Conservation (phyloP, 2,113 vertebrate species). For the Macrotus californicus region DNA sequence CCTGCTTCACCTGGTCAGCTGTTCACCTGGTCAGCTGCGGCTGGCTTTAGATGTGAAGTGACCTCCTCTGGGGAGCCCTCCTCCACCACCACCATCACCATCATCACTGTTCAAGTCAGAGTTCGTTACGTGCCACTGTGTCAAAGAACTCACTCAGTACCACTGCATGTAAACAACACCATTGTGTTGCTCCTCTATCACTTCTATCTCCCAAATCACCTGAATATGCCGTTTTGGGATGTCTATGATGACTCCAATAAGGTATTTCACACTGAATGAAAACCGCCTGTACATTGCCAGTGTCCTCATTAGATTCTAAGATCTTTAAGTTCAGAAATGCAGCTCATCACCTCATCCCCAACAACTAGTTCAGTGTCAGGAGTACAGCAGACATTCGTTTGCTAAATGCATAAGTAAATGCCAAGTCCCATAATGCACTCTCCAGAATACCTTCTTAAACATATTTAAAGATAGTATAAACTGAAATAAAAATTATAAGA, state of each 20-base stretch:
- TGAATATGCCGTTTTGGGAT: neutral
- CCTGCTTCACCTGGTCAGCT: neutral
- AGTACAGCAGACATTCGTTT: neutral
- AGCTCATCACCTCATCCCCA: neutral
- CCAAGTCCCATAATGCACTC: neutral
- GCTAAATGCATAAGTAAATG: neutral
- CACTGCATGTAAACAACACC: neutral
- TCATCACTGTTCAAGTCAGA: neutral
- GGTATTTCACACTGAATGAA: constrained; percentile 9
- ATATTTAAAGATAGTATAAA: neutral
- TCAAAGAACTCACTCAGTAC: neutral
- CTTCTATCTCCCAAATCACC: neutral
- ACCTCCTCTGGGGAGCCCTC: neutral
- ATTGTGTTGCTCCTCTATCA: neutral
- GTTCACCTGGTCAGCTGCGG: neutral
- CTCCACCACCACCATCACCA: neutral
- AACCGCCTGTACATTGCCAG: neutral
- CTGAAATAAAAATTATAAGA: constrained; percentile 13
- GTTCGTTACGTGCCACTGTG: neutral
- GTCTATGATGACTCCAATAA: neutral
- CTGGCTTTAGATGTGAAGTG: neutral
- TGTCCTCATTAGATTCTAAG: neutral
- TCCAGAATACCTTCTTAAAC: neutral
- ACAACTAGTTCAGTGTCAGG: neutral
- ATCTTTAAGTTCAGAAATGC: neutral